These are phyloP conservation scores for Laodelphax striatellus DNA, from an alignment of 1,140 invertebrate genomes.

Conservation along the genomic window DNA sequence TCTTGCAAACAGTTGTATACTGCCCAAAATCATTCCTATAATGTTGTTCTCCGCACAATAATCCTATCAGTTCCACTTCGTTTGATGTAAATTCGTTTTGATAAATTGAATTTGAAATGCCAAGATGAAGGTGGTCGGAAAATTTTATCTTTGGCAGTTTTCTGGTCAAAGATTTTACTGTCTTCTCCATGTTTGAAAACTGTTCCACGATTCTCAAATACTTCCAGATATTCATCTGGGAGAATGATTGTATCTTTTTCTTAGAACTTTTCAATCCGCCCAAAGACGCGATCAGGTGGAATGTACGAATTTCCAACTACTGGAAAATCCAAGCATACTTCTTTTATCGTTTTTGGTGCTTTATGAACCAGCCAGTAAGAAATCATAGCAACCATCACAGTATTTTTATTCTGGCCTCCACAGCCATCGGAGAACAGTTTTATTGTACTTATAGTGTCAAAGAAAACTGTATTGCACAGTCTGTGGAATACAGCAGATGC, in stretches of 20 bases:
- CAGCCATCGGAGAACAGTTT: slow-evolving; percentile 25
- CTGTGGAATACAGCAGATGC: slow-evolving; percentile 23
- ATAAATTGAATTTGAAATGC: neutral
- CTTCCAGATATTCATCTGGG: slow-evolving; percentile 9
- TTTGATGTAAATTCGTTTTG: neutral
- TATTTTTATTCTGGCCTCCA: slow-evolving; percentile 28
- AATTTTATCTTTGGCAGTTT: neutral
- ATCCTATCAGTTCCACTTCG: neutral
- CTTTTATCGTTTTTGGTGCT: neutral
- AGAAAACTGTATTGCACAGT: slow-evolving; percentile 19
- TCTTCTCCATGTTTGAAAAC: neutral
- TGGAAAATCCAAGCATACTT: slow-evolving; percentile 12
- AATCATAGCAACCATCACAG: neutral
- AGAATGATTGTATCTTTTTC: slow-evolving; percentile 19
- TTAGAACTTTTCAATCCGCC: slow-evolving; percentile 21
- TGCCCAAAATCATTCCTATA: neutral
- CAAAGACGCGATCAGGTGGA: slow-evolving; percentile 27
- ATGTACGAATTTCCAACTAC: slow-evolving; percentile 26
- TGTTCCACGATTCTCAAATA: slow-evolving; percentile 2
- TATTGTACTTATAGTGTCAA: slow-evolving; percentile 13
- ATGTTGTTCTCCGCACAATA: neutral
- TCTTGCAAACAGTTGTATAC: neutral
- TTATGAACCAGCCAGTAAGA: neutral
- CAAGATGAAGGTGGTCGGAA: neutral
- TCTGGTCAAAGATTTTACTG: neutral